phyloP scores from a whole-genome alignment of 2,113 vertebrate genomes.

The Cavia porcellus region DNA sequence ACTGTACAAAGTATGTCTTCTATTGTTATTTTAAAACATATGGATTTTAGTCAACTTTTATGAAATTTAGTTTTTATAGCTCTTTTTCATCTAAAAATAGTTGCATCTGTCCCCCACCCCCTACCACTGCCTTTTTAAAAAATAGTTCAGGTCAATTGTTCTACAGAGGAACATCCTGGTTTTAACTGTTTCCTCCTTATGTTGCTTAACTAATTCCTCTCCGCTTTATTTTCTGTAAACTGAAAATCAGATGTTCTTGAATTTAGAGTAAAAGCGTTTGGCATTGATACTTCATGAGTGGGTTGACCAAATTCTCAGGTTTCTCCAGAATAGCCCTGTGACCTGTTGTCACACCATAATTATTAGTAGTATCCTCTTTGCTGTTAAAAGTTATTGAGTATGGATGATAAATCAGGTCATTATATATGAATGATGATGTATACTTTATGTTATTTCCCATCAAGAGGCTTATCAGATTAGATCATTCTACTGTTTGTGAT shows the following conservation, averaged over 20 bases:
- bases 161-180: not conserved
- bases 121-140: not conserved
- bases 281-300: not conserved
- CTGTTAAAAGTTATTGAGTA: not conserved
- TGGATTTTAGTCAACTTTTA: conserved; percentile 37
- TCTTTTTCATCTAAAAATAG: conserved; percentile 43
- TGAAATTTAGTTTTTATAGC: conserved; percentile 51
- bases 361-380: conserved; percentile 39
- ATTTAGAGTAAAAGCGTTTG: conserved; percentile 53
- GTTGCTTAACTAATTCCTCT: not conserved
- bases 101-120: not conserved
- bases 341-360: not conserved
- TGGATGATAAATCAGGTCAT: conserved; percentile 16
- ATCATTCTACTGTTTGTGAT: not conserved
- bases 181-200: conserved; percentile 7
- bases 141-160: not conserved
- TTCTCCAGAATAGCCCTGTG: conserved; percentile 7
- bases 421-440: conserved; percentile 29
- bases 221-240: conserved; percentile 26
- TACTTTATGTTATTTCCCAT: not conserved
- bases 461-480: not conserved
- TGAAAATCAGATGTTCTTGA: conserved; percentile 8
- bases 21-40: conserved; percentile 47
- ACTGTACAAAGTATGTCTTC: not conserved
- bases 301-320: not conserved